Conservation (phyloP, 2,113 vertebrate genomes). For the Hirundichthys speculiger region DNA sequence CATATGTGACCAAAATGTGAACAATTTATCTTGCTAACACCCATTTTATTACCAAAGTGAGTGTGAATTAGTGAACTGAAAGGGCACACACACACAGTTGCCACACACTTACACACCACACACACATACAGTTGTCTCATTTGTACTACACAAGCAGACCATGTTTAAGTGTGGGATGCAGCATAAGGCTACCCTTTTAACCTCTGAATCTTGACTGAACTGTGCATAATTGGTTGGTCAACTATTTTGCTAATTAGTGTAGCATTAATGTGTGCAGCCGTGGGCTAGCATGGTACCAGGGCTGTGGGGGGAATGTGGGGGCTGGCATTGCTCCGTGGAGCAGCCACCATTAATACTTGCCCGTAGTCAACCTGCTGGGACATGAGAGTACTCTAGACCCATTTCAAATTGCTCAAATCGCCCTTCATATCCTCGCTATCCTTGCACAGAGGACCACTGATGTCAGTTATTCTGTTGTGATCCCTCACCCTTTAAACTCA, state of each 20-base stretch:
- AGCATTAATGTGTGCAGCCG: conserved; percentile 71
- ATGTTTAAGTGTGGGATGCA: conserved; percentile 42
- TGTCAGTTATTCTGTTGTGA: conserved; percentile 16
- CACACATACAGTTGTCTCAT: conserved; percentile 3
- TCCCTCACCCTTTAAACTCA: conserved; percentile 28
- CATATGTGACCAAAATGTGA: no score
- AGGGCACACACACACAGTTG: background rate
- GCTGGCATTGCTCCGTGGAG: conserved; percentile 55
- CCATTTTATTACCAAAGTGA: background rate
- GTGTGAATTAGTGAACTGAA: conserved; percentile 17
- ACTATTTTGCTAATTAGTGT: conserved; percentile 80
- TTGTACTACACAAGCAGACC: conserved; percentile 37
- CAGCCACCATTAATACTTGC: conserved; percentile 66
- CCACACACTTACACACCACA: no score
- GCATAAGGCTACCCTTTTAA: conserved; percentile 67
- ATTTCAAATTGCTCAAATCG: conserved; percentile 46
- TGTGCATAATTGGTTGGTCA: conserved; percentile 81
- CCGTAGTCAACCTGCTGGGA: conserved; percentile 59
- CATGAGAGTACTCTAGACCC: conserved; percentile 54
- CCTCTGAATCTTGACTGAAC: conserved; percentile 76
- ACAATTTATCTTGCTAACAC: background rate
- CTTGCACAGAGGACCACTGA: conserved; percentile 44
- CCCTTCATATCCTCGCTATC: conserved; percentile 51
- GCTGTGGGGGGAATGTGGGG: conserved; percentile 41
- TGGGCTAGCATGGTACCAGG: conserved; percentile 56